A percentile compares a stretch with the other conserved stretches of the same genome.
These are phyloP conservation scores for Hemiscyllium ocellatum DNA, from an alignment of 2,113 vertebrate species.

Conservation along the genomic window DNA sequence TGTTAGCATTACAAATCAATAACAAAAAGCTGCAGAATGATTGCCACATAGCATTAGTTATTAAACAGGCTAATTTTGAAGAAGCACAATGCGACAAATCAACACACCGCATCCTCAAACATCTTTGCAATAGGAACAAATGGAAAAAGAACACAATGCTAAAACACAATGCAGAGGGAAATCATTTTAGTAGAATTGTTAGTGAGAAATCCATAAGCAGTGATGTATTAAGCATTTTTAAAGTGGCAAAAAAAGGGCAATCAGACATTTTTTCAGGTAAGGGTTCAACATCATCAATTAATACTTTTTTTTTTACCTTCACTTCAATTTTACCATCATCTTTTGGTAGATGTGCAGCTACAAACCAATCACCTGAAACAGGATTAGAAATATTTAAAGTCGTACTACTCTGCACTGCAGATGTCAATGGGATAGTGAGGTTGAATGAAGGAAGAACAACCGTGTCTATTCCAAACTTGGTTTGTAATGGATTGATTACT, in stretches of 20 bases:
- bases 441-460: constrained; percentile 58
- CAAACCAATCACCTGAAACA: constrained; percentile 78
- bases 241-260: neutral
- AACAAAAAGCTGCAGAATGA: neutral
- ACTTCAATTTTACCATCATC: constrained; percentile 82
- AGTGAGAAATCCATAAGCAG: neutral
- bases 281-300: neutral
- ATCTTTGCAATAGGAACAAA: neutral
- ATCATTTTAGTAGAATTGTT: neutral
- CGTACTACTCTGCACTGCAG: constrained; percentile 52
- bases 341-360: constrained; percentile 80
- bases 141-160: neutral
- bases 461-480: constrained; percentile 65
- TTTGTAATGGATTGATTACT: constrained; percentile 72
- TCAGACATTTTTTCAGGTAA: neutral
- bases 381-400: constrained; percentile 74
- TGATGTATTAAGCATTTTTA: neutral
- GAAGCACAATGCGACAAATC: neutral
- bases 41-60: neutral
- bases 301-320: constrained; percentile 60
- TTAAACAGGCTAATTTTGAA: neutral
- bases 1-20: neutral
- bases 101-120: neutral
- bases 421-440: constrained; percentile 55
- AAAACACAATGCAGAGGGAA: neutral